Base-by-base conservation (phyloP, 2,797 vertebrate species). In the Acridotheres tristis region DNA sequence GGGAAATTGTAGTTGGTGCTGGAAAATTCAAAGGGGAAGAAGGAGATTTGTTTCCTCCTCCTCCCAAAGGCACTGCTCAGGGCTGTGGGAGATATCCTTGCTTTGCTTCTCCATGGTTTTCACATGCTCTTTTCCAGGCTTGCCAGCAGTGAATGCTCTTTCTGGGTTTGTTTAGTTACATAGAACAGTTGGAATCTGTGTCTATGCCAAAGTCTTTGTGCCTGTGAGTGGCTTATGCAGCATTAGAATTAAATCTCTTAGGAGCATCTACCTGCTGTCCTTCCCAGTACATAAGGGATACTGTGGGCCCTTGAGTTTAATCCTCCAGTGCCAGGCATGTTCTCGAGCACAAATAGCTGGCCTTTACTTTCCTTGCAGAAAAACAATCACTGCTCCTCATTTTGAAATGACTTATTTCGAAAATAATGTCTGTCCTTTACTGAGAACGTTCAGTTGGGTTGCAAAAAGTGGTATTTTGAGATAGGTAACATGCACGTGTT, bases 401-500 rank as follows among this genome's bases (percentile, higher is more conserved):
- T 82, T 69, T 63, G 73, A 86, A 94, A 75, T 42, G 0, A 48
- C 10, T 47, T 74, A 10, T 7, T 30, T 84, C 40, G 61, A 48
- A 63, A 81, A 19, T 38, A 50, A 51, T 34, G 40, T 54, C 19
- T 89, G 25, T 80, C 42, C 19, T 5, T 55, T 23, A 55, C 32
- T n/a, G 8, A 53, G 23, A 66, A 51, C 7, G 20, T 45, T 75
- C 29, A 1, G 5, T 59, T 78, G 30, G 17, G 11, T 66, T 93
- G 45, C 47, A 59, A n/a, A 81, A 66, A 11, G 30, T 17, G 7
- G 0, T 48, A 1, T 75, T 91, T 78, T 58, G 50, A 78, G 63
- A 38, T 13, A 12, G 34, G 38, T 5, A 2, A 43, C 1, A 1
- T 20, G 36, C 22, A 20, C 2, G 0, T 1, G 4, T 18, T 34